A percentile compares a stretch with the other conserved stretches of the same genome.
Evolutionary conservation across 2,888 invertebrate species (phyloP).

Genomic region (Drosophila mercatorum): DNA sequence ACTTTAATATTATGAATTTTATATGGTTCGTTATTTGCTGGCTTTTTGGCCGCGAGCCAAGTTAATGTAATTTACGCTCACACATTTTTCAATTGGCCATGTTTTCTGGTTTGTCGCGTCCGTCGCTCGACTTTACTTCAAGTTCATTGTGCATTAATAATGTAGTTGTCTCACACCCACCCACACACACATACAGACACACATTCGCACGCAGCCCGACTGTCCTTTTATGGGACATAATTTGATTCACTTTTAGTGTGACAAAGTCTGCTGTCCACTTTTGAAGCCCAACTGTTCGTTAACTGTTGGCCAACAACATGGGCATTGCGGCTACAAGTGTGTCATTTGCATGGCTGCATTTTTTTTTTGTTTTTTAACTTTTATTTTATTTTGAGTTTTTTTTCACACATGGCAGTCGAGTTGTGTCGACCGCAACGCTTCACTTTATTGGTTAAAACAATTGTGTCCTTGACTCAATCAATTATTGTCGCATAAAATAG

Average conservation of each 20-base stretch:
- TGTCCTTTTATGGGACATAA: slow-evolving; percentile 30
- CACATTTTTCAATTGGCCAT: slow-evolving; percentile 58
- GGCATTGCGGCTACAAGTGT: slow-evolving; percentile 49
- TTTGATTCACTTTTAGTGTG: slow-evolving; percentile 55
- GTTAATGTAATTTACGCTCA: slow-evolving; percentile 64
- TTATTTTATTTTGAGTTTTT: slow-evolving; percentile 1
- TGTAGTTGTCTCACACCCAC: slow-evolving; percentile 57
- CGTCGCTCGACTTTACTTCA: slow-evolving; percentile 50
- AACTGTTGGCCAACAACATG: slow-evolving; percentile 46
- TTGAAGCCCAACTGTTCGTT: slow-evolving; percentile 27
- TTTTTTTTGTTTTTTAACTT: slow-evolving; percentile 39
- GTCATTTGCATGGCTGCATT: slow-evolving; percentile 45
- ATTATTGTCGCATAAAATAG: slow-evolving; percentile 24
- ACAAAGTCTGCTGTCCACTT: slow-evolving; percentile 31
- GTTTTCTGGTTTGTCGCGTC: slow-evolving; percentile 68
- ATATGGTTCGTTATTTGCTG: slow-evolving; percentile 5
- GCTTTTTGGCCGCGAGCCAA: slow-evolving; percentile 17
- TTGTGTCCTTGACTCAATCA: slow-evolving; percentile 52
- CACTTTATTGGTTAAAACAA: slow-evolving; percentile 40
- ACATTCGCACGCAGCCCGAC: neutral
- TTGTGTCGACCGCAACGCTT: slow-evolving; percentile 28
- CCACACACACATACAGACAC: neutral
- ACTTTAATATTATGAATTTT: slow-evolving; percentile 32
- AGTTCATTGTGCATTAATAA: slow-evolving; percentile 79
- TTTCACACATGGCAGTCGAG: slow-evolving; percentile 16